phyloP scores from a whole-genome alignment of 2,113 vertebrate genomes.

The Gasterosteus nipponicus region DNA sequence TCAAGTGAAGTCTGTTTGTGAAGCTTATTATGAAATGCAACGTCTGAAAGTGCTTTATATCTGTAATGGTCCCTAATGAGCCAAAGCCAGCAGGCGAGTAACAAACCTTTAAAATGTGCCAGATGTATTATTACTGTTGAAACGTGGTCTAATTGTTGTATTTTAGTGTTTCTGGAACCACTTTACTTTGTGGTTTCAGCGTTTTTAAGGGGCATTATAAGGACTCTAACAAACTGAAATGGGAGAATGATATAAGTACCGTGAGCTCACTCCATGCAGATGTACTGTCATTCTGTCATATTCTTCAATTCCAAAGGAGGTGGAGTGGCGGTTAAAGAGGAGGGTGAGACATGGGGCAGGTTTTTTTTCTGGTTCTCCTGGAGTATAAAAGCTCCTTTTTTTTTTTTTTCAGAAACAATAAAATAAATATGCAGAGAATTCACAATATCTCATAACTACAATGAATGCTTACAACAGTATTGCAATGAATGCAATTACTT shows the following conservation, averaged over 20 bases:
- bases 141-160: neutral
- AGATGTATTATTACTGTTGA: neutral
- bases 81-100: neutral
- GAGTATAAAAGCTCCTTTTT: too few species aligned
- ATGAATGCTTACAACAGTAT: slow-evolving; percentile 1
- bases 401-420: neutral
- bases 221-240: neutral
- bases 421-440: slow-evolving; percentile 5
- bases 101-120: neutral
- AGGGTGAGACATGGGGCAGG: neutral
- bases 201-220: neutral
- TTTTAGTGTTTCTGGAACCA: neutral
- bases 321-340: slow-evolving; percentile 14
- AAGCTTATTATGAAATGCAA: slow-evolving; percentile 37
- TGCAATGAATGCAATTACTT: neutral
- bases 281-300: neutral
- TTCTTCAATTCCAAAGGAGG: neutral
- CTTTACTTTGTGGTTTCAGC: neutral
- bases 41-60: slow-evolving; percentile 26
- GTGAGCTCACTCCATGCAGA: neutral
- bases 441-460: neutral
- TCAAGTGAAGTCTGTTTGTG: slow-evolving; percentile 24
- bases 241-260: neutral
- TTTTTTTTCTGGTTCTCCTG: neutral
- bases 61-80: neutral